Evolutionary conservation across 1,140 invertebrate species (phyloP).

Genomic region (Rhyacophila brunnea): DNA sequence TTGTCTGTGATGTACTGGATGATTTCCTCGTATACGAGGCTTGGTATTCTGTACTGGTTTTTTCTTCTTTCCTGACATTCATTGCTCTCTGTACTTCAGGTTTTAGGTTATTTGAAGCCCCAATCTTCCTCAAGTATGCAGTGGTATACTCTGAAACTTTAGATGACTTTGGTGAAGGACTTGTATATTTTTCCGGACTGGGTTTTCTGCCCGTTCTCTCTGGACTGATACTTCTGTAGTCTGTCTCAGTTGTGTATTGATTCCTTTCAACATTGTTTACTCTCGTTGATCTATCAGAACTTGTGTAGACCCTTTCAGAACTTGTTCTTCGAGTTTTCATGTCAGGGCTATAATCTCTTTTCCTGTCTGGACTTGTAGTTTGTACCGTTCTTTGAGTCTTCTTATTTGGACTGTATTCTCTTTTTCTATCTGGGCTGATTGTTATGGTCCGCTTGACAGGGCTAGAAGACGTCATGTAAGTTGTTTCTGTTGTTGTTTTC

Average conservation of each 20-base stretch:
- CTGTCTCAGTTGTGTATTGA: slow-evolving; percentile 2
- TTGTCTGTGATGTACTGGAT: slow-evolving; percentile 20
- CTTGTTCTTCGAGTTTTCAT: slow-evolving; percentile 1
- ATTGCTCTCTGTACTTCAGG: slow-evolving; percentile 29
- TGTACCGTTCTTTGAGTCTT: not conserved
- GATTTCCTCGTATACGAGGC: slow-evolving; percentile 18
- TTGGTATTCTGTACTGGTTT: slow-evolving; percentile 12
- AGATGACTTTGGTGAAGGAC: slow-evolving; percentile 23
- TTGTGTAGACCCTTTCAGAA: not conserved
- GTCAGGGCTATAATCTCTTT: slow-evolving; percentile 2
- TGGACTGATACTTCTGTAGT: slow-evolving; percentile 14
- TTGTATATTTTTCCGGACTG: slow-evolving; percentile 24
- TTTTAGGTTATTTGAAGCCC: slow-evolving; percentile 35
- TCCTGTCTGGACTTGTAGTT: slow-evolving; percentile 1
- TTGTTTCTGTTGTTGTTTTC: slow-evolving; percentile 16
- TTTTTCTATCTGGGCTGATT: slow-evolving; percentile 23
- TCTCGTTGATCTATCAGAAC: slow-evolving; percentile 2
- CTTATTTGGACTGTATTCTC: slow-evolving; percentile 26
- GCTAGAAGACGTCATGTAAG: slow-evolving; percentile 17
- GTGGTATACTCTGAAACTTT: slow-evolving; percentile 52
- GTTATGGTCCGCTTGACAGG: slow-evolving; percentile 6
- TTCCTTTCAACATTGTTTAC: not conserved
- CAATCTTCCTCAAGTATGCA: slow-evolving; percentile 53
- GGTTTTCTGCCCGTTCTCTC: slow-evolving; percentile 15
- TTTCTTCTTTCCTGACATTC: slow-evolving; percentile 22